Conservation (phyloP, 2,113 vertebrate genomes). For the Miniopterus natalensis region DNA sequence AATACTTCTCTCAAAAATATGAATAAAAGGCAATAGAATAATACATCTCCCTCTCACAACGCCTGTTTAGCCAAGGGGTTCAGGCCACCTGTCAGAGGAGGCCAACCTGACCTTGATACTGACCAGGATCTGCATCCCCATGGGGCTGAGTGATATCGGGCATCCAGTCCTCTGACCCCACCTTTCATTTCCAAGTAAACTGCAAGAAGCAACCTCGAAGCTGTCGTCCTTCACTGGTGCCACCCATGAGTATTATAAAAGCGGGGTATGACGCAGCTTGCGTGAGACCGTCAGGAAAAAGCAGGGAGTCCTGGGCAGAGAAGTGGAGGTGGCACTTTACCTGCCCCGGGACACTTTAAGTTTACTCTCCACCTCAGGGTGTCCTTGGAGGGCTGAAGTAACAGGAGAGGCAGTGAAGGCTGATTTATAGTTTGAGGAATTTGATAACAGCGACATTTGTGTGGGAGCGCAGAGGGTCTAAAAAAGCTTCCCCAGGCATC, state of each 20-base stretch:
- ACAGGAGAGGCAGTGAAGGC: neutral
- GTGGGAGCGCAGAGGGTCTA: neutral
- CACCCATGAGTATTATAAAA: neutral
- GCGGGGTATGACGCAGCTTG: neutral
- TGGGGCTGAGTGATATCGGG: too few relatives aligned
- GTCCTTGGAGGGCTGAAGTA: neutral
- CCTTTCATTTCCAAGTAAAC: neutral
- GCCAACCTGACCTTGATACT: neutral
- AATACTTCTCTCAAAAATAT: neutral
- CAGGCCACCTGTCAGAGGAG: neutral
- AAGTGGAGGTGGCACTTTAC: fast-evolving
- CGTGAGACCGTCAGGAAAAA: neutral
- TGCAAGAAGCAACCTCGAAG: neutral
- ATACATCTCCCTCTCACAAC: neutral
- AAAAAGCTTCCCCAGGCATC: neutral
- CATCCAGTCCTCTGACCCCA: neutral
- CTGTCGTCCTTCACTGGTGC: neutral
- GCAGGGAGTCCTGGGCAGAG: neutral
- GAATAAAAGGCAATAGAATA: neutral
- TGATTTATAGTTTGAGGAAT: neutral
- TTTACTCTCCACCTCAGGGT: neutral
- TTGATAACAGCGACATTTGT: neutral
- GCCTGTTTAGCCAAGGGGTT: neutral
- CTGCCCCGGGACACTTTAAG: neutral
- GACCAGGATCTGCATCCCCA: neutral